Evolutionary conservation across 1,140 invertebrate species (phyloP).

Genomic region (Heliothis subflexa): DNA sequence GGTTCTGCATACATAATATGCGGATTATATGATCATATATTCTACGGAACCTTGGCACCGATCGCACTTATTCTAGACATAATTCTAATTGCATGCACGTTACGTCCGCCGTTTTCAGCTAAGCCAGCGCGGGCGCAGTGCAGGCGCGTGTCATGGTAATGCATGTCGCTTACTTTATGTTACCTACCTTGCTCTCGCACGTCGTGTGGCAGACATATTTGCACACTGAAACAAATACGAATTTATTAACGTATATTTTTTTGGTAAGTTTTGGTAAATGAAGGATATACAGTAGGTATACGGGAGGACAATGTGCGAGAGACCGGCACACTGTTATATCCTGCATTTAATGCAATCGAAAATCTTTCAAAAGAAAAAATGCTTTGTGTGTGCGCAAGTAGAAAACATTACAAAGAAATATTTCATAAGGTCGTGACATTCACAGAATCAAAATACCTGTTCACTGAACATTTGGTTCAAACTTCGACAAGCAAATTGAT

Average conservation of each 20-base stretch:
- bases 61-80: conserved; percentile 39
- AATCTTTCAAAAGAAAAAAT: not conserved
- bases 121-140: not conserved
- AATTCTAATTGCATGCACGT: conserved; percentile 47
- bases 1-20: conserved; percentile 2
- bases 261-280: not conserved
- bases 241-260: conserved; percentile 13
- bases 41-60: conserved; percentile 29
- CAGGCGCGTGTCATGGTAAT: not conserved
- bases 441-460: conserved; percentile 17
- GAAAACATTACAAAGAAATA: conserved; percentile 18
- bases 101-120: conserved; percentile 19
- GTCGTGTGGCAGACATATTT: conserved; percentile 92
- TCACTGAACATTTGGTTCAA: conserved; percentile 1
- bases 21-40: conserved; percentile 11
- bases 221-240: conserved; percentile 90
- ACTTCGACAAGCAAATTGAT: conserved; percentile 28
- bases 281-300: no score
- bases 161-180: conserved; percentile 6
- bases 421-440: conserved; percentile 18
- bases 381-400: not conserved
- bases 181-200: conserved; percentile 92
- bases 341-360: no score
- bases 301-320: no score
- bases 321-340: no score